Evolutionary conservation across 2,797 vertebrate genomes (phyloP).

Genomic region (Syngnathus acus): DNA sequence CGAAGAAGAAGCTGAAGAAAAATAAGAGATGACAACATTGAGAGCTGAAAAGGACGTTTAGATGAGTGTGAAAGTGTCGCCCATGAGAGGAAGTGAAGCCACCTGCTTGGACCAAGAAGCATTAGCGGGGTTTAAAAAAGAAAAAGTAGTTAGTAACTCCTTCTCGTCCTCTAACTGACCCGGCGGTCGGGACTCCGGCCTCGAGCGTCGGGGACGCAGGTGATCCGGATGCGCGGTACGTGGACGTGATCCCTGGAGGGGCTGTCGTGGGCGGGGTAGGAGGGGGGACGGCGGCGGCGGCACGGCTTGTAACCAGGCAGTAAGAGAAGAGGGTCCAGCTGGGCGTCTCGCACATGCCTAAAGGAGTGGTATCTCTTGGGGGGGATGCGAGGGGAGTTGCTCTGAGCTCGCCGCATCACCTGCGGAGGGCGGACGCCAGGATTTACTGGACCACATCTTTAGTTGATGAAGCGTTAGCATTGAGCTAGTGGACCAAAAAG

Average conservation of each 20-base stretch:
- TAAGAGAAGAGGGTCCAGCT: constrained; percentile 46
- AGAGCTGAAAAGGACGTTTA: too few species aligned
- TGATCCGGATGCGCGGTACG: constrained; percentile 60
- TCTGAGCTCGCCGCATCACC: constrained; percentile 73
- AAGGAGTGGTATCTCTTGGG: constrained; percentile 67
- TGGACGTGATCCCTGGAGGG: constrained; percentile 32
- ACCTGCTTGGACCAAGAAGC: constrained; percentile 27
- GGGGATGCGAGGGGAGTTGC: constrained; percentile 72
- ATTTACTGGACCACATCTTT: background rate
- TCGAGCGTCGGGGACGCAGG: constrained; percentile 47
- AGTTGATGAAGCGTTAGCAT: too few species aligned
- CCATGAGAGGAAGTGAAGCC: background rate
- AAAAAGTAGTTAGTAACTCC: constrained; percentile 15
- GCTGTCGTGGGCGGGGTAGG: constrained; percentile 62
- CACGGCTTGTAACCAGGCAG: constrained; percentile 54
- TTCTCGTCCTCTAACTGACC: constrained; percentile 49
- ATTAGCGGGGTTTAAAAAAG: constrained; percentile 7
- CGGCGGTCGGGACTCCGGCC: constrained; percentile 45
- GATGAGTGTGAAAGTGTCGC: background rate
- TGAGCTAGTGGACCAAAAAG: too few species aligned
- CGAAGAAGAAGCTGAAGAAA: background rate
- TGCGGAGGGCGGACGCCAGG: constrained; percentile 35
- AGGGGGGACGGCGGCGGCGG: constrained; percentile 44
- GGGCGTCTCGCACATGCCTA: constrained; percentile 47
- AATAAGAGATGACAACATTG: background rate